Evolutionary conservation across 2,888 invertebrate genomes (phyloP).

Genomic region (Leptopilina syphax): DNA sequence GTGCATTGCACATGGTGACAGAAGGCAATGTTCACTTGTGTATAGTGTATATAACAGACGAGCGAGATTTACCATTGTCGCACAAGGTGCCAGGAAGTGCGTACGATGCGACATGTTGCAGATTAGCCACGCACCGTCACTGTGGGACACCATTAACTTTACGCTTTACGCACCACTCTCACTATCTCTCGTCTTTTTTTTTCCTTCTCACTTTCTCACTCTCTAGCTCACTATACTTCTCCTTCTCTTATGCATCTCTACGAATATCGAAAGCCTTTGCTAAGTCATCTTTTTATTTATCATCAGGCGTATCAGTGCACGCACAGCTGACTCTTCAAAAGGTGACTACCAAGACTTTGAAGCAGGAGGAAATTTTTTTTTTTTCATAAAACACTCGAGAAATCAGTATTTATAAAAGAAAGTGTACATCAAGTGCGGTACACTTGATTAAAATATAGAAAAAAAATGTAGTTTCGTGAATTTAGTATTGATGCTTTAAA

Average conservation of each 20-base stretch:
- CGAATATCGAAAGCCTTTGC: background rate
- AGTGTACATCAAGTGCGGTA: background rate
- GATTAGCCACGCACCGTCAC: slow-evolving; percentile 45
- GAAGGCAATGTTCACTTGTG: background rate
- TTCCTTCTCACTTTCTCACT: too few species aligned
- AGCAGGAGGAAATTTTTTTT: background rate
- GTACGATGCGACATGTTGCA: slow-evolving; percentile 39
- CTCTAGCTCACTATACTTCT: too few species aligned
- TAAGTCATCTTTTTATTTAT: slow-evolving; percentile 16
- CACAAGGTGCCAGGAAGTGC: slow-evolving; percentile 44
- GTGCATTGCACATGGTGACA: slow-evolving; percentile 42
- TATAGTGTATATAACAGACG: too few species aligned
- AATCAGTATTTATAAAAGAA: background rate
- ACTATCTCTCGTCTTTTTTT: background rate
- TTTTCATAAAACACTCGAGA: background rate
- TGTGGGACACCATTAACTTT: slow-evolving; percentile 50
- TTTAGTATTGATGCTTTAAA: too few species aligned
- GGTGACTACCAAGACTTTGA: background rate
- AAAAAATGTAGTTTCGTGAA: too few species aligned
- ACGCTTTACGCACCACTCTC: slow-evolving; percentile 52
- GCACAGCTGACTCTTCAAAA: slow-evolving; percentile 12
- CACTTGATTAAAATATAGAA: too few species aligned
- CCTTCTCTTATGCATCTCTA: slow-evolving; percentile 50
- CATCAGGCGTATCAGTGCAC: slow-evolving; percentile 13
- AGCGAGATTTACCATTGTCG: background rate